phyloP scores from a whole-genome alignment of 92 coral and sea anemone species.

The Phenganax subtilis region DNA sequence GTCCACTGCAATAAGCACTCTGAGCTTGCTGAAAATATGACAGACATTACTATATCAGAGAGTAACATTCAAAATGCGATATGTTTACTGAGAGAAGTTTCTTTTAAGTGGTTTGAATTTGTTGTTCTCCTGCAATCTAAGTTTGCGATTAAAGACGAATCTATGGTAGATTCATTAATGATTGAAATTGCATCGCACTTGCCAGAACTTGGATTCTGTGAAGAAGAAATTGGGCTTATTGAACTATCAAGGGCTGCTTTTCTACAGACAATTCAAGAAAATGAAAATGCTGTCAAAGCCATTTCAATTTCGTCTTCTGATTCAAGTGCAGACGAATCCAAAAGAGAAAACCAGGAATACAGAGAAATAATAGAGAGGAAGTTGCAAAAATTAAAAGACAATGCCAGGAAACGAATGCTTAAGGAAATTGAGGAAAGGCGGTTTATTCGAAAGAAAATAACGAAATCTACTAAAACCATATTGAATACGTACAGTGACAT shows the following conservation, averaged over 20 bases:
- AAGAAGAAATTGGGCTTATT: conserved; percentile 42
- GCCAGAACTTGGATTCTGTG: conserved; percentile 46
- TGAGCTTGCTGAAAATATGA: background rate
- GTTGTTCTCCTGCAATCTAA: conserved; percentile 36
- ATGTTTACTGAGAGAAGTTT: conserved; percentile 18
- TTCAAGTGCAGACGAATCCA: conserved; percentile 36
- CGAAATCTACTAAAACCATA: conserved; percentile 39
- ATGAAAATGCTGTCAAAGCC: conserved; percentile 23
- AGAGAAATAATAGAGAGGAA: conserved; percentile 35
- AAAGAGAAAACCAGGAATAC: conserved; percentile 18
- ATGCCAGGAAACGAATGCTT: conserved; percentile 32
- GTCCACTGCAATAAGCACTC: background rate
- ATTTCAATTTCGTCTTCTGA: conserved; percentile 33
- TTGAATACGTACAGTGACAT: conserved; percentile 33
- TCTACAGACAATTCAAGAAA: conserved; percentile 43
- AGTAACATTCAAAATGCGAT: background rate
- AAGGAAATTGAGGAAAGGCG: conserved; percentile 47
- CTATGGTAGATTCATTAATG: conserved; percentile 38
- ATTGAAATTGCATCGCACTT: conserved; percentile 40
- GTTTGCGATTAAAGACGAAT: conserved; percentile 30
- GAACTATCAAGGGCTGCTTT: conserved; percentile 46
- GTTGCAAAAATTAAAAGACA: conserved; percentile 39
- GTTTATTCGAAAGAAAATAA: conserved; percentile 40
- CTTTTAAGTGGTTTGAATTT: conserved; percentile 48
- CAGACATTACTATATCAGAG: background rate